Evolutionary conservation across 1,140 invertebrate genomes (phyloP).

Genomic region (Drosophila pachea): DNA sequence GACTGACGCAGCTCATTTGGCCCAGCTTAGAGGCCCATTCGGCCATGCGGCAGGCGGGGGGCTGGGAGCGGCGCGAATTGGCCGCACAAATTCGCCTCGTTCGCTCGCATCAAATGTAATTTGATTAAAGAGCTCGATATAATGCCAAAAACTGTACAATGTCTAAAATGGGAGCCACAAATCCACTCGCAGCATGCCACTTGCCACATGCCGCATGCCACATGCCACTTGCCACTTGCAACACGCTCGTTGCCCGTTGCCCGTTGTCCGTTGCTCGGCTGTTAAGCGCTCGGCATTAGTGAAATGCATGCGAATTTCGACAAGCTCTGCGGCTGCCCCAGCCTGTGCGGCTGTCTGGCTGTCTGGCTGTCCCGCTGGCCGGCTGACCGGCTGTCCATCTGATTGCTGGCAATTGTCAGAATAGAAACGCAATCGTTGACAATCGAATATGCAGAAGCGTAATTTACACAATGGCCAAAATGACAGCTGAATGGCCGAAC

Average conservation of each 20-base stretch:
- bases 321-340: slow-evolving; percentile 5
- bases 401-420: slow-evolving; percentile 41
- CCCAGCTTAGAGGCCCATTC: too few species aligned
- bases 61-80: too few species aligned
- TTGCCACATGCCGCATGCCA: background rate
- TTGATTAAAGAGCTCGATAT: too few species aligned
- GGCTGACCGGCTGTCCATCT: slow-evolving; percentile 19
- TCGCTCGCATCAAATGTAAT: too few species aligned
- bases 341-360: slow-evolving; percentile 10
- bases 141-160: too few species aligned
- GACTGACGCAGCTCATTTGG: too few species aligned
- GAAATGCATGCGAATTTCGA: slow-evolving; percentile 35
- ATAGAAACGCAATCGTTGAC: slow-evolving; percentile 13
- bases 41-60: too few species aligned
- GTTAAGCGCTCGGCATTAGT: slow-evolving; percentile 16
- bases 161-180: too few species aligned
- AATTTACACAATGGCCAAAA: slow-evolving; percentile 16
- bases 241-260: background rate
- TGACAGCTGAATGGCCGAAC: slow-evolving; percentile 7
- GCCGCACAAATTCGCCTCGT: too few species aligned
- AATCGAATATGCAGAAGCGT: slow-evolving; percentile 31
- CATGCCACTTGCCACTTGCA: background rate
- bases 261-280: background rate
- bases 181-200: too few species aligned
- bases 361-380: background rate